Evolutionary conservation across 2,888 invertebrate species (phyloP).

Genomic region (Monopis laevigella): DNA sequence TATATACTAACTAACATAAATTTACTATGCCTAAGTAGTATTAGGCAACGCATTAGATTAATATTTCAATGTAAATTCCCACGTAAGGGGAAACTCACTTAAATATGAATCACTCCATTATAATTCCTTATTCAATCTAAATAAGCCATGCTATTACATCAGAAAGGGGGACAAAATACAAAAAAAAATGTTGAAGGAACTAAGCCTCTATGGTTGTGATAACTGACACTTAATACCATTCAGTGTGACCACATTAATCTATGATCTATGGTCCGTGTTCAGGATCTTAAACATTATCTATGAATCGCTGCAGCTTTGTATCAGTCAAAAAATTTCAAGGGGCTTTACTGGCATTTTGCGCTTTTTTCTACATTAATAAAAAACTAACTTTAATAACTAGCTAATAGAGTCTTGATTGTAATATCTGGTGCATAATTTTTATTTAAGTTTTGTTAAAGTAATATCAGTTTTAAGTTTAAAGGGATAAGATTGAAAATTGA

Average conservation of each 20-base stretch:
- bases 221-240: slow-evolving; percentile 66
- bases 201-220: slow-evolving; percentile 63
- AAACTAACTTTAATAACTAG: not conserved
- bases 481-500: slow-evolving; percentile 27
- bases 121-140: slow-evolving; percentile 66
- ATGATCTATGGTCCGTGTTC: slow-evolving; percentile 55
- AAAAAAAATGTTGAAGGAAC: slow-evolving; percentile 48
- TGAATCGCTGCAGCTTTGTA: slow-evolving; percentile 33
- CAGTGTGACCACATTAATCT: slow-evolving; percentile 65
- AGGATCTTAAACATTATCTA: slow-evolving; percentile 36
- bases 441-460: slow-evolving; percentile 20
- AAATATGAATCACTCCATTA: slow-evolving; percentile 69
- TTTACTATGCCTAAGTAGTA: too few species aligned
- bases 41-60: too few species aligned
- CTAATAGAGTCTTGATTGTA: not conserved
- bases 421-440: too few species aligned
- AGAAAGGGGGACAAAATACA: slow-evolving; percentile 50
- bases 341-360: slow-evolving; percentile 25
- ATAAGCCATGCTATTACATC: slow-evolving; percentile 30
- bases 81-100: slow-evolving; percentile 66
- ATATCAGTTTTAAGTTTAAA: slow-evolving; percentile 22
- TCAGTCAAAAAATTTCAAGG: slow-evolving; percentile 44
- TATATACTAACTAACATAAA: too few species aligned
- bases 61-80: too few species aligned
- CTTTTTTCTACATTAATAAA: not conserved